Percentiles rank a stretch among this genome's conserved stretches.
Conservation (phyloP, 2,888 invertebrate genomes). For the Diachrysia chrysitis region DNA sequence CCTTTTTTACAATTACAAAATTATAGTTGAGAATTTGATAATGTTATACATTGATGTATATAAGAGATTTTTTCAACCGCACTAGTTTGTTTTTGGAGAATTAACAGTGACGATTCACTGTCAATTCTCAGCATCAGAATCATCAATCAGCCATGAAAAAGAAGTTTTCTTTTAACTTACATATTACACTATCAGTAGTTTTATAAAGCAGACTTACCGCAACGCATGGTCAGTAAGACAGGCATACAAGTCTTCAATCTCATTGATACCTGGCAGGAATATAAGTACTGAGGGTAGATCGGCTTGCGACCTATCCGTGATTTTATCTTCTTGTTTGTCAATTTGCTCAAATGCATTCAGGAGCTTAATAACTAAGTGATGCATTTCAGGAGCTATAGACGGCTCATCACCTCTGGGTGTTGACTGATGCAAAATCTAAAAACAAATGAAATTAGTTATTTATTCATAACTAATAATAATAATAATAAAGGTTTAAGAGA, state of each 20-base stretch:
- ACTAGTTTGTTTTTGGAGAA: no score
- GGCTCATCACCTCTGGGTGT: conserved; percentile 86
- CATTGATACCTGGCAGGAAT: conserved; percentile 96
- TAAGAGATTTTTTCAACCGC: no score
- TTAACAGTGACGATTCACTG: no score
- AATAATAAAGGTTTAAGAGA: no score
- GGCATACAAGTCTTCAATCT: conserved; percentile 93
- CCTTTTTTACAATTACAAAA: no score
- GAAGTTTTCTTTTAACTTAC: no score
- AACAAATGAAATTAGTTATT: not conserved
- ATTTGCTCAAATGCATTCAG: conserved; percentile 91
- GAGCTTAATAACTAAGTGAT: conserved; percentile 90
- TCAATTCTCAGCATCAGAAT: no score
- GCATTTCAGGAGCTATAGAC: conserved; percentile 89
- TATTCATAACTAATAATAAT: no score
- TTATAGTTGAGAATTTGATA: no score
- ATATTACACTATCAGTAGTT: conserved; percentile 13
- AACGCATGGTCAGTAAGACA: conserved; percentile 70
- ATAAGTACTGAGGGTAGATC: conserved; percentile 92
- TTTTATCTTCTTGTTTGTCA: conserved; percentile 85
- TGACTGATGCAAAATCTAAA: conserved; percentile 81
- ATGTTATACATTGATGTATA: no score
- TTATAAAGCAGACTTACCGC: conserved; percentile 64
- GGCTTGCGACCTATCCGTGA: conserved; percentile 64
- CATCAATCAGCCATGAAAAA: no score